Conservation (phyloP, 2,113 vertebrate genomes). For the Diadophis punctatus region DNA sequence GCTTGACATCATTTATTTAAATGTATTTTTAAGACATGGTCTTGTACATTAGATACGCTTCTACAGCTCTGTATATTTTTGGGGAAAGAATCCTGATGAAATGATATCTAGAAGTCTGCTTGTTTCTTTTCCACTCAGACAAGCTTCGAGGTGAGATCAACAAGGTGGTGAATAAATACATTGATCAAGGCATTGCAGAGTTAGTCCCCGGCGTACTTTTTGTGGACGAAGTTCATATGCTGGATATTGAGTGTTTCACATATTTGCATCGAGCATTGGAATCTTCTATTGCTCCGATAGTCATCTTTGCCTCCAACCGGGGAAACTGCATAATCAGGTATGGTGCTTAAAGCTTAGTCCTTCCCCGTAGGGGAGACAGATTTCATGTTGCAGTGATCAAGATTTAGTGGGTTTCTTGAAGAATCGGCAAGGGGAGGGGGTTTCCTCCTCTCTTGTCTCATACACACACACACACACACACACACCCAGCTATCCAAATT, state of each 20-base stretch:
- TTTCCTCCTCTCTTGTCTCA: neutral
- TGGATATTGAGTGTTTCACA: constrained; percentile 98
- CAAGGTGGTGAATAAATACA: constrained; percentile 98
- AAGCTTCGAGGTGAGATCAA: constrained; percentile 97
- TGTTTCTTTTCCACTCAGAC: constrained; percentile 68
- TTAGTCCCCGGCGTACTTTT: constrained; percentile 95
- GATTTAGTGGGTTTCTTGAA: constrained; percentile 1
- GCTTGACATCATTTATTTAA: neutral
- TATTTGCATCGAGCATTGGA: constrained; percentile 94
- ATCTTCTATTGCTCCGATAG: constrained; percentile 93
- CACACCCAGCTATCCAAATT: neutral
- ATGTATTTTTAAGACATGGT: neutral
- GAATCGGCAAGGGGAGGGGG: neutral
- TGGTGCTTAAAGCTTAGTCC: constrained; percentile 22
- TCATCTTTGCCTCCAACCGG: constrained; percentile 95
- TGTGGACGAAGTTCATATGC: constrained; percentile 96
- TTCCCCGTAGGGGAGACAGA: neutral
- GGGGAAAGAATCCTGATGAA: neutral
- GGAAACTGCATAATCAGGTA: constrained; percentile 95
- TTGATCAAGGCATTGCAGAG: constrained; percentile 95
- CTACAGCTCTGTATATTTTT: neutral
- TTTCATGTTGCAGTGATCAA: constrained; percentile 4
- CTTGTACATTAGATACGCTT: neutral
- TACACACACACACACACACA: no score
- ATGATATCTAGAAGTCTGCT: neutral